phyloP scores from a whole-genome alignment of 2,797 vertebrate species.

The Sebastes trivittatus region DNA sequence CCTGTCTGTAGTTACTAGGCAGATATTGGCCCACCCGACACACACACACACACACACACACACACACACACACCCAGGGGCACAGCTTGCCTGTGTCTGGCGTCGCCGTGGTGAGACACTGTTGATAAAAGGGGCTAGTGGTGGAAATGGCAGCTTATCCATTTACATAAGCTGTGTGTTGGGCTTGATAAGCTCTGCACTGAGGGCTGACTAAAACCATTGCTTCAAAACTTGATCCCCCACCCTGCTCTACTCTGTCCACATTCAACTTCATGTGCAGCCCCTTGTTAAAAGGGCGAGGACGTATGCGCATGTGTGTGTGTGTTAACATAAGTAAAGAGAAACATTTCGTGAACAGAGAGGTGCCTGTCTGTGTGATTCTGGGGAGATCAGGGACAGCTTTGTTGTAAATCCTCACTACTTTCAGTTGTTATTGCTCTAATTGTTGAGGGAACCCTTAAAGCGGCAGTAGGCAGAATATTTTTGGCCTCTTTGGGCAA shows the following conservation, averaged over 20 bases:
- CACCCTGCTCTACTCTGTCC: constrained; percentile 32
- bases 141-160: constrained; percentile 74
- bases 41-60: constrained; percentile 46
- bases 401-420: constrained; percentile 10
- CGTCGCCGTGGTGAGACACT: constrained; percentile 58
- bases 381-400: constrained; percentile 16
- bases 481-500: no score
- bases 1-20: constrained; percentile 73
- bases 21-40: constrained; percentile 56
- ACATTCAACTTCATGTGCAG: constrained; percentile 31
- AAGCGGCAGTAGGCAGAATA: neutral
- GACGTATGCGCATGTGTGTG: neutral
- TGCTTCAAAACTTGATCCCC: constrained; percentile 52
- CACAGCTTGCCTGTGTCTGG: constrained; percentile 70
- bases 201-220: constrained; percentile 43
- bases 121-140: constrained; percentile 70
- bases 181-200: constrained; percentile 70
- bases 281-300: neutral
- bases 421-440: neutral
- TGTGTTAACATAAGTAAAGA: constrained; percentile 8
- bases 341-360: constrained; percentile 36
- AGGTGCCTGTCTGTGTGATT: constrained; percentile 13
- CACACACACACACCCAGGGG: constrained; percentile 36
- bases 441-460: neutral
- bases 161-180: constrained; percentile 75